Evolutionary conservation across 2,113 vertebrate species (phyloP), one percentile per base, ranked within the genome.

Genomic region (Ceyx melanurus): DNA sequence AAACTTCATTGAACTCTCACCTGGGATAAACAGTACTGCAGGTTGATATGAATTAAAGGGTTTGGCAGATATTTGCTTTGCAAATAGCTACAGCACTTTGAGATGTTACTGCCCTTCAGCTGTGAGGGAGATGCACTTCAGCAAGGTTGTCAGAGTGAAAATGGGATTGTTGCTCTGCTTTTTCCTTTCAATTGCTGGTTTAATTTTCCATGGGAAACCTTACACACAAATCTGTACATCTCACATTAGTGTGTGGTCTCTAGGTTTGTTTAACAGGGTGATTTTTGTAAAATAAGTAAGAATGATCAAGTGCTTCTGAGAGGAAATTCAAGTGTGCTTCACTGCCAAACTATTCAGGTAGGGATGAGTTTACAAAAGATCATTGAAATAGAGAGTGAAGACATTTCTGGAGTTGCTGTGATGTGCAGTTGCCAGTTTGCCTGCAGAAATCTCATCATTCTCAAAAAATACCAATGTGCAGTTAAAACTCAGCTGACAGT

Each of bases 41-140:
- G n/a, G 70, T 84, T 94, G 48, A 10, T 56, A 20, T 18, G 53
- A 93, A 77, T 78, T 71, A 84, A 88, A 86, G 73, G 29, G 46
- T 83, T 93, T 82, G 79, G 53, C 89, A 90, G 73, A n/a, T 3
- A 5, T 90, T 92, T 90, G 77, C 82, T 95, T 95, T 93, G 81
- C 48, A 86, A 88, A 94, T 56, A 84, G 83, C 65, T 71, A 12
- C 46, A 21, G 80, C 90, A 53, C 88, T 88, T 83, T 88, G 80
- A 74, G 83, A 56, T 60, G 60, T 81, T 94, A 58, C 4, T 93
- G 68, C 81, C 89, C 77, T 56, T 95, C 77, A 92, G 83, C 89
- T 84, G 51, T 60, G 73, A 86, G 73, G 72, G 73, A 83, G 89
- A 23, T 54, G 31, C 58, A 26, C 83, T 94, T 87, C 65, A 84